These are phyloP conservation scores for Cyphomyrus plagiostoma DNA, from an alignment of 2,113 vertebrate genomes.

Conservation along the genomic window DNA sequence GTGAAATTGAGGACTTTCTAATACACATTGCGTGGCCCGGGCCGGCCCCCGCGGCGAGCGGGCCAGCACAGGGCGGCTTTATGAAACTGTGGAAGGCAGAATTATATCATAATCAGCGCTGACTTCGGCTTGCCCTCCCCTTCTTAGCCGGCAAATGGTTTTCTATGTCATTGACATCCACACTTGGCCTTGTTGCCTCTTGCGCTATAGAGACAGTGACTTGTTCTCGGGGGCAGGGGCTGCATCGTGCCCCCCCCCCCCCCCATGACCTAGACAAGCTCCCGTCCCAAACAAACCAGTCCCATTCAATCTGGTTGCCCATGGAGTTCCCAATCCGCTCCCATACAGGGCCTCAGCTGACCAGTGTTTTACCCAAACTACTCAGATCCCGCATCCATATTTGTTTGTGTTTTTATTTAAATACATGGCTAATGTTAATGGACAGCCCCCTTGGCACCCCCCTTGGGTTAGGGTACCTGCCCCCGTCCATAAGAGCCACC, in stretches of 20 bases:
- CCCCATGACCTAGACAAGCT: not conserved
- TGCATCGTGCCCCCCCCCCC: not conserved
- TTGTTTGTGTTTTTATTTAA: not conserved
- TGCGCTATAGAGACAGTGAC: constrained; percentile 11
- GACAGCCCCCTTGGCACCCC: not conserved
- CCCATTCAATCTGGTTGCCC: not conserved
- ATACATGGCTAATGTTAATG: not conserved
- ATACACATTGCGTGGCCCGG: constrained; percentile 67
- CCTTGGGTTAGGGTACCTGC: not conserved
- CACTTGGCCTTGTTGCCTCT: constrained; percentile 23
- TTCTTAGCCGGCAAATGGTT: constrained; percentile 32
- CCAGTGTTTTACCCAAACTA: not conserved
- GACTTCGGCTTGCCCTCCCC: constrained; percentile 33
- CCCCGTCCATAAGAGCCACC: not conserved
- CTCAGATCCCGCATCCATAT: not conserved
- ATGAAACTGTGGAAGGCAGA: constrained; percentile 54
- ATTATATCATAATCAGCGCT: constrained; percentile 54
- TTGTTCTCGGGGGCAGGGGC: not conserved
- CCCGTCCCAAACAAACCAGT: not conserved
- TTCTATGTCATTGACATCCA: constrained; percentile 36
- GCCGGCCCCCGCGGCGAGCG: constrained; percentile 49
- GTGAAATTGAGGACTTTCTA: constrained; percentile 97
- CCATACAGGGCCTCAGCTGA: not conserved
- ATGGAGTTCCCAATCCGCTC: not conserved
- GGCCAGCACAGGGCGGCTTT: constrained; percentile 58